Evolutionary conservation across 2,888 invertebrate species (phyloP), one percentile per base, ranked within the genome.

Genomic region (Pristionchus exspectatus): DNA sequence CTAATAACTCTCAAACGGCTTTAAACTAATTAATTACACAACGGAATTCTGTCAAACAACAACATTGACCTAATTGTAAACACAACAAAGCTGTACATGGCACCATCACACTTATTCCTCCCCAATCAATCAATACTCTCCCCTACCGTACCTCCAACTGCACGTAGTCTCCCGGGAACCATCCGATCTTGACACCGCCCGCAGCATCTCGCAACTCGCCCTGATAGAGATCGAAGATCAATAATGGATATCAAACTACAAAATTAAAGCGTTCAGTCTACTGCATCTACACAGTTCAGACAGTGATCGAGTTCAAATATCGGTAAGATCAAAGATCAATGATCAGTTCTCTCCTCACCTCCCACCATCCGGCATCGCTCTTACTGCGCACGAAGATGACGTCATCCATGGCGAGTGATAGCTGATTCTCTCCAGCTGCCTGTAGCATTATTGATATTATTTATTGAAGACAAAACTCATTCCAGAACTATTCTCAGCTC

Each of bases 151-250:
- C 92, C 91, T 91, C 95, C 63, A 96, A 92, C 96, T 98, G 98
- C 16, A 99, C 98, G 95, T 99, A 99, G 91, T 98, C 98, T 50
- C 98, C 99, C 0, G 99, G 99, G 96, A 99, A 99, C 99, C 99
- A 99, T 4, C 99, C 99, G 95, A 98, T 98, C 63, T 97, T 96
- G 95, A 97, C 97, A 21, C 91, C 91, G 50, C 93, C 95, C 63
- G 72, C 12, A 14, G 72, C 87, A 21, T 81, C 87, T 33, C 27
- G 96, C 18, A 88, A 2, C 24, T 88, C 87, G 56, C 87, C 87
- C 87, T 88, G 72, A 77, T 18, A 30, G 69, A 69, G 30, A 14
- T 30, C 69, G 27, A 27, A 69, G 30, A 14, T 74, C 33, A 74
- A n/a, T 74, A 14, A n/a, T 69, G 69, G 2, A 59, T 9, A 59